Base-by-base conservation (phyloP, 2,797 vertebrate genomes). In the Pygocentrus nattereri region DNA sequence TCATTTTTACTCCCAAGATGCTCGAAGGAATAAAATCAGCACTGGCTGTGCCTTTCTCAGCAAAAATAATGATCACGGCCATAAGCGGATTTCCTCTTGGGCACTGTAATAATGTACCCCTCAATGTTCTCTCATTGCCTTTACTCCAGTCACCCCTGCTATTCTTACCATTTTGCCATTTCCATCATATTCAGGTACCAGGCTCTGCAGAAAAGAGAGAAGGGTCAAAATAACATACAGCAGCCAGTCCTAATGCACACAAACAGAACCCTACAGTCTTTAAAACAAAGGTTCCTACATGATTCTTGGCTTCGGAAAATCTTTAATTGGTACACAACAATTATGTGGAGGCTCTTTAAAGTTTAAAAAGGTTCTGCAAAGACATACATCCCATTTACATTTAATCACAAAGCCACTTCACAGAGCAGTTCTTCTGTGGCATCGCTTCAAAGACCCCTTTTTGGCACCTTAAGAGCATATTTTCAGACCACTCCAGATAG, bases 401-500 rank as follows among this genome's bases (percentile, higher is more conserved):
- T 18, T 19, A 4, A 52, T 54, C 50, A 19, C 21, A 54, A 54
- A 6, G 21, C 18, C 21, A 21, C 50, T 54, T 54, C 19, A 5
- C 21, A 5, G 19, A 21, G 8, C 18, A 7, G 19, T 54, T 54
- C 18, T 54, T 54, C 21, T 21, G 21, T 7, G 5, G 19, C 50
- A 5, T 21, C 21, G 50, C 5, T 54, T 21, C 50, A 54, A 61
- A 16, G 1, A 16, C 61, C 12, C 13, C 16, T 30, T 31, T 62
- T 30, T 62, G 27, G 15, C 59, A 31, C 59, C 23, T 59, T 59
- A 25, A 25, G 50, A n/a, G n/a, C n/a, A n/a, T n/a, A n/a, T n/a
- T 59, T 23, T 84, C 81, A 88, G 31, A 88, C 80, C 34, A 85
- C 75, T 21, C 79, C 78, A 44, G 81, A 81, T 12, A 88, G 38